Percentiles rank a stretch among this genome's conserved stretches.
phyloP scores from a whole-genome alignment of 2,888 invertebrate species.

The Nemotelus nigrinus region DNA sequence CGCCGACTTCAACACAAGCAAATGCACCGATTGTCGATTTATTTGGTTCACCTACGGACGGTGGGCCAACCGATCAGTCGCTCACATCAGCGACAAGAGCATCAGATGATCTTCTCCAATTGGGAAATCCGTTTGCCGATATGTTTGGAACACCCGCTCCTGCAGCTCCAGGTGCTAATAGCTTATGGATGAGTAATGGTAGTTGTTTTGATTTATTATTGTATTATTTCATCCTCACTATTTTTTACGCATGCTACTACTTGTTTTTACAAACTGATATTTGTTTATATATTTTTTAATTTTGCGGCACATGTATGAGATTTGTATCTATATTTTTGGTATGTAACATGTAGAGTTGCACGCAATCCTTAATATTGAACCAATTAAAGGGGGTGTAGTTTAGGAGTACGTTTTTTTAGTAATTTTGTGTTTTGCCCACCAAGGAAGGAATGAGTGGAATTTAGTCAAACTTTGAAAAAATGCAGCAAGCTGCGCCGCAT shows the following conservation, averaged over 20 bases:
- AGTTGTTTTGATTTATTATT: conserved; percentile 52
- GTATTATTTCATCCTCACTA: conserved; percentile 50
- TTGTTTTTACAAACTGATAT: conserved; percentile 52
- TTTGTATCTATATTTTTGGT: too few relatives aligned
- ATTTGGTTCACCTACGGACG: conserved; percentile 72
- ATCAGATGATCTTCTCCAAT: conserved; percentile 87
- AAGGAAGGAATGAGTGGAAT: too few relatives aligned
- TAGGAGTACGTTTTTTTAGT: too few relatives aligned
- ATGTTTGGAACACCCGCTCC: conserved; percentile 73
- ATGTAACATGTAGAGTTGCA: too few relatives aligned
- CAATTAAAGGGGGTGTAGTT: too few relatives aligned
- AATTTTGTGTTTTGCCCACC: too few relatives aligned
- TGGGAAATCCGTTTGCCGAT: conserved; percentile 92
- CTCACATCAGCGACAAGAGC: conserved; percentile 70
- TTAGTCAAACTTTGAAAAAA: too few relatives aligned
- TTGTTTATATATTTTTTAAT: conserved; percentile 45
- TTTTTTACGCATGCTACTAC: conserved; percentile 59
- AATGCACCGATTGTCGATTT: conserved; percentile 80
- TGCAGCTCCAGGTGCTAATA: conserved; percentile 62
- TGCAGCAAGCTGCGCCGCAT: too few relatives aligned
- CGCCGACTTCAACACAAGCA: conserved; percentile 69
- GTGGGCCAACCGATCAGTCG: conserved; percentile 62
- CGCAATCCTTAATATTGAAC: too few relatives aligned
- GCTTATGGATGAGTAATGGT: conserved; percentile 67
- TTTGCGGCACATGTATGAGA: too few relatives aligned